A percentile compares a stretch with the other conserved stretches of the same genome.
These are phyloP conservation scores for Neuroscelio doddi DNA, from an alignment of 2,888 invertebrate species.

Conservation along the genomic window DNA sequence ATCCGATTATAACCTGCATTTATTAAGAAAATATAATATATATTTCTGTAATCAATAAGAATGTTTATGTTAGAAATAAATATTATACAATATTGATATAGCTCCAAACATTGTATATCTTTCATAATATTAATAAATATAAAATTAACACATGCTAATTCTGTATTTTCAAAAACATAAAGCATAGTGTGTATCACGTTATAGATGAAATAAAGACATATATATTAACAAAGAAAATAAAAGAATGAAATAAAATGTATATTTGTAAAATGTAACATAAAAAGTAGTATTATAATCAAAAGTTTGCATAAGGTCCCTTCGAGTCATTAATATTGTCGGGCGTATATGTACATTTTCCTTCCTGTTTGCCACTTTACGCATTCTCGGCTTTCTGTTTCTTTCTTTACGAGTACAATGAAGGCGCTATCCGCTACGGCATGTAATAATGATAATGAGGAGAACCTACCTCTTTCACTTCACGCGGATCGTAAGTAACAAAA, in stretches of 20 bases:
- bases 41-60: no score
- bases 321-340: conserved; percentile 43
- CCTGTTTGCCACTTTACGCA: conserved; percentile 50
- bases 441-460: conserved; percentile 65
- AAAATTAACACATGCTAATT: no score
- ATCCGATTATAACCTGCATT: no score
- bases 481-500: conserved; percentile 40
- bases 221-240: no score
- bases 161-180: no score
- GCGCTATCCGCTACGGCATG: conserved; percentile 51
- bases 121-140: no score
- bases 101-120: no score
- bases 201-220: no score
- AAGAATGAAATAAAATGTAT: background rate
- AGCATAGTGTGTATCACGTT: no score
- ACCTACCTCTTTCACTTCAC: conserved; percentile 23
- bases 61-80: no score
- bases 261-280: conserved; percentile 8
- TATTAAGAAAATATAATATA: no score
- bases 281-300: conserved; percentile 13
- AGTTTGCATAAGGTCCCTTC: conserved; percentile 32
- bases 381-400: conserved; percentile 42
- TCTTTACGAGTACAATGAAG: conserved; percentile 36
- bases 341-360: conserved; percentile 22
- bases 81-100: no score